phyloP scores from a whole-genome alignment of 2,797 vertebrate genomes.

The Glyptemys insculpta region DNA sequence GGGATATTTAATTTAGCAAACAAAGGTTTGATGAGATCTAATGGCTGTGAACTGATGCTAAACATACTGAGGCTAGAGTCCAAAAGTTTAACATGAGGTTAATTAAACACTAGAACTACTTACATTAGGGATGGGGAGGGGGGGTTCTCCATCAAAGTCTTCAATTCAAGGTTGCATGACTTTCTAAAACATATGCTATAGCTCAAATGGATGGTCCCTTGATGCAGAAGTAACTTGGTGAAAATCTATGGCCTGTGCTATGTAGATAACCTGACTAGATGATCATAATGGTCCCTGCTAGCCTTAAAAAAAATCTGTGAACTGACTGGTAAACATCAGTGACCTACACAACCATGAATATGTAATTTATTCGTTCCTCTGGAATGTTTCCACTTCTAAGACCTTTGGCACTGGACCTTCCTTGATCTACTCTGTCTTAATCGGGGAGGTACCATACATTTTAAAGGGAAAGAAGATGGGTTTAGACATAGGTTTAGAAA shows the following conservation, averaged over 20 bases:
- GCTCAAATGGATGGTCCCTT: background rate
- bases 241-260: background rate
- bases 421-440: background rate
- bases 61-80: background rate
- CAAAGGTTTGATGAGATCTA: background rate
- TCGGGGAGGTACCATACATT: background rate
- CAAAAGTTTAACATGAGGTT: background rate
- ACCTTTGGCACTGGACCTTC: background rate
- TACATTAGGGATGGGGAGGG: background rate
- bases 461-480: background rate
- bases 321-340: background rate
- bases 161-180: background rate
- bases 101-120: background rate
- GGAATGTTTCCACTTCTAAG: background rate
- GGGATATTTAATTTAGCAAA: background rate
- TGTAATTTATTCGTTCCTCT: background rate
- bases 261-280: background rate
- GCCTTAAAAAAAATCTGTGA: background rate
- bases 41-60: background rate
- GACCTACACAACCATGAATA: background rate
- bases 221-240: background rate
- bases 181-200: background rate
- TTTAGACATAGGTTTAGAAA: background rate
- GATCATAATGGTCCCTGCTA: background rate
- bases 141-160: background rate